These are phyloP conservation scores for Deilephila elpenor DNA, from an alignment of 2,888 invertebrate species.

Conservation along the genomic window DNA sequence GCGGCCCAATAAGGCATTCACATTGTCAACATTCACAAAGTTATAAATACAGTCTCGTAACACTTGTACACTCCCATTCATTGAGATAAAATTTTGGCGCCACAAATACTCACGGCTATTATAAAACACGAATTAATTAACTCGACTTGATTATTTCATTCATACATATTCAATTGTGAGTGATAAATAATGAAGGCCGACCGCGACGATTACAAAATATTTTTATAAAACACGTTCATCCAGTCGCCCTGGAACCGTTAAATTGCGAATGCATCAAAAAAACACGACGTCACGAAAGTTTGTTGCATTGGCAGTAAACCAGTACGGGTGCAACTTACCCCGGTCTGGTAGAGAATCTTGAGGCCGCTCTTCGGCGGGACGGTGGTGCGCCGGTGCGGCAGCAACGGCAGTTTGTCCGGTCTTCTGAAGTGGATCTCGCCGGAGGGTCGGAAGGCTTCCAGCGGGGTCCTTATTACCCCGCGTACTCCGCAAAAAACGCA, in stretches of 20 bases:
- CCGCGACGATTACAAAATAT: slow-evolving; percentile 24
- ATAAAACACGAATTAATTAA: slow-evolving; percentile 28
- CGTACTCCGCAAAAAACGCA: slow-evolving; percentile 70
- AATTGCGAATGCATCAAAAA: slow-evolving; percentile 29
- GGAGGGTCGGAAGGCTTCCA: slow-evolving; percentile 83
- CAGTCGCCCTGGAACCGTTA: slow-evolving; percentile 29
- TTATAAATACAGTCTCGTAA: slow-evolving; percentile 19
- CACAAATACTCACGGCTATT: slow-evolving; percentile 26
- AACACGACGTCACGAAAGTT: slow-evolving; percentile 27
- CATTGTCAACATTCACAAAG: slow-evolving; percentile 18
- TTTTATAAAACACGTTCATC: slow-evolving; percentile 22
- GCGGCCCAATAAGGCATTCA: slow-evolving; percentile 45
- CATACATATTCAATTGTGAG: slow-evolving; percentile 13
- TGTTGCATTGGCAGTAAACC: slow-evolving; percentile 5
- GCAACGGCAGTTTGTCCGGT: slow-evolving; percentile 74
- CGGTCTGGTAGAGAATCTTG: slow-evolving; percentile 89
- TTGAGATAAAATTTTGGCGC: slow-evolving; percentile 30
- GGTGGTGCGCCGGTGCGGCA: slow-evolving; percentile 81
- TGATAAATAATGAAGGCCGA: slow-evolving; percentile 19
- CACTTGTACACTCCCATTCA: slow-evolving; percentile 27
- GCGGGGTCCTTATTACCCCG: slow-evolving; percentile 80
- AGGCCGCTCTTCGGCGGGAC: slow-evolving; percentile 80
- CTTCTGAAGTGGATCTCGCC: slow-evolving; percentile 77
- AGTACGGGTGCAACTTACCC: slow-evolving; percentile 84
- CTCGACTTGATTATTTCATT: not conserved